phyloP scores from a whole-genome alignment of 2,113 vertebrate genomes.

The Stictonetta naevosa region DNA sequence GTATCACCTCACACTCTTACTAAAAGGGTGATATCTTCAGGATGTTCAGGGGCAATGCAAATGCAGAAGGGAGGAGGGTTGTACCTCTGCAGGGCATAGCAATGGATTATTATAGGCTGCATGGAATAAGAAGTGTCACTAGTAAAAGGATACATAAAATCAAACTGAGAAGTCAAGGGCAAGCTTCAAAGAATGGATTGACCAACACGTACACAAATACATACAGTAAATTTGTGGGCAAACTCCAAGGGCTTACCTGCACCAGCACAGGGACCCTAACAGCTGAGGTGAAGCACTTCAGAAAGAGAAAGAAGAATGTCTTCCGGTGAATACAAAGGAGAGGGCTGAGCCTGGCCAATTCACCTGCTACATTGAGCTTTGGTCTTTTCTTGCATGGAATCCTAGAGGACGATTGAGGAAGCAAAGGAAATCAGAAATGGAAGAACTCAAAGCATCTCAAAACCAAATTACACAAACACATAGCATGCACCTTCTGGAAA shows the following conservation, averaged over 20 bases:
- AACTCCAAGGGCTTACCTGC: constrained; percentile 72
- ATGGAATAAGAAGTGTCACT: not conserved
- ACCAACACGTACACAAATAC: not conserved
- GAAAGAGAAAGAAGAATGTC: constrained; percentile 82
- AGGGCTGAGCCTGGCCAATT: constrained; percentile 75
- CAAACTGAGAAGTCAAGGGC: not conserved
- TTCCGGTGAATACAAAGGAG: constrained; percentile 77
- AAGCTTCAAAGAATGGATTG: not conserved
- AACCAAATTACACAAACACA: not conserved
- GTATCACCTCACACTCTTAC: not conserved
- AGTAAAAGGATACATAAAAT: not conserved
- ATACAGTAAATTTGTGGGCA: not conserved
- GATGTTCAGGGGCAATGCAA: not conserved
- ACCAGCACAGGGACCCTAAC: constrained; percentile 78
- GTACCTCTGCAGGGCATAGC: not conserved
- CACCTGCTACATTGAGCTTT: constrained; percentile 73
- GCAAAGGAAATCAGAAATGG: not conserved
- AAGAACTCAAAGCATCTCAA: not conserved
- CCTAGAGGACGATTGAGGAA: constrained; percentile 11
- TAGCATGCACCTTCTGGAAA: not conserved
- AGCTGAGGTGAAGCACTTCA: constrained; percentile 63
- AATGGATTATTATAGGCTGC: not conserved
- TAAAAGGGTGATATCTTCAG: not conserved
- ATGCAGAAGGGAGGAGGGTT: not conserved
- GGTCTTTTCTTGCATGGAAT: constrained; percentile 10